A percentile compares a stretch with the other conserved stretches of the same genome.
These are phyloP conservation scores for Scopus umbretta DNA, from an alignment of 2,113 vertebrate species.

Conservation along the genomic window DNA sequence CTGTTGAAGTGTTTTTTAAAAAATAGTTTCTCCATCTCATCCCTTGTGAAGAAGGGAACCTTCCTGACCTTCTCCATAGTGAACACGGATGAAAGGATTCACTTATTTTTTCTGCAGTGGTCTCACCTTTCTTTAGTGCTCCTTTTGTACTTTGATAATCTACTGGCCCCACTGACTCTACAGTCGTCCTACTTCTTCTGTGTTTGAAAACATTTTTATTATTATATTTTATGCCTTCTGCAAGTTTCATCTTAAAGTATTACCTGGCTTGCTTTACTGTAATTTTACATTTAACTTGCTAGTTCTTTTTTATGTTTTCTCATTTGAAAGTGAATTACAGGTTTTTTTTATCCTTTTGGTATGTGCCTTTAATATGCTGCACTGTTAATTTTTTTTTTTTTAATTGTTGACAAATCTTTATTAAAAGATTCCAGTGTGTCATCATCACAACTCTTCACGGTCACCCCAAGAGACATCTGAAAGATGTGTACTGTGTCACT, in stretches of 20 bases:
- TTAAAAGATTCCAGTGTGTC: not conserved
- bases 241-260: not conserved
- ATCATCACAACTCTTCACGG: not conserved
- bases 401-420: not conserved
- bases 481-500: not conserved
- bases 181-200: not conserved
- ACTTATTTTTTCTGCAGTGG: not conserved
- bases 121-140: not conserved
- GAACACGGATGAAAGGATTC: not conserved
- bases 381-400: not conserved
- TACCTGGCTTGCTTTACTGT: not conserved
- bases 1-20: not conserved
- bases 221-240: not conserved
- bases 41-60: not conserved
- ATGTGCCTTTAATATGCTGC: not conserved
- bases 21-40: not conserved
- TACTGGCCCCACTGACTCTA: not conserved
- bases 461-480: not conserved
- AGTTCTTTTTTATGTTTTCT: not conserved
- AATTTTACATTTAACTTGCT: not conserved
- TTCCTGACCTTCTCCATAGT: not conserved
- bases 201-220: not conserved
- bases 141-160: not conserved
- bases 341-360: not conserved
- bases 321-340: not conserved